Conservation (phyloP, 2,113 vertebrate species). For the Cryptoleucopteryx plumbea region DNA sequence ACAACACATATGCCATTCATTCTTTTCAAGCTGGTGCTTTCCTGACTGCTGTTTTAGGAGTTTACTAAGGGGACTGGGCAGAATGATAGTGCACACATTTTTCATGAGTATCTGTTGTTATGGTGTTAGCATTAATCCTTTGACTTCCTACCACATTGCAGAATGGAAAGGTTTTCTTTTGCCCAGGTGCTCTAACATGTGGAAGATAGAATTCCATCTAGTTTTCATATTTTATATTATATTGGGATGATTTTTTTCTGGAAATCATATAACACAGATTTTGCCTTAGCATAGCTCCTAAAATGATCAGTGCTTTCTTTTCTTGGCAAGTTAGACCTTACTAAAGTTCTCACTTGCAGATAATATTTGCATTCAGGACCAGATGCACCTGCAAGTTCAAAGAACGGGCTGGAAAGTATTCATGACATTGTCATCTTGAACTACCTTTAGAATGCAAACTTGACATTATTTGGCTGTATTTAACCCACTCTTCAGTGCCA, state of each 20-base stretch:
- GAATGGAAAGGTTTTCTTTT: background rate
- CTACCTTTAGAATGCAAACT: background rate
- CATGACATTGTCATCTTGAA: background rate
- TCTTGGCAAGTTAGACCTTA: background rate
- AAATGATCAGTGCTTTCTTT: background rate
- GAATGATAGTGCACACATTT: background rate
- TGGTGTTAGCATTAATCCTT: background rate
- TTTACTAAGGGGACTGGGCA: background rate
- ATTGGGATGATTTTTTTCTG: background rate
- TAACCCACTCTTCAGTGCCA: background rate
- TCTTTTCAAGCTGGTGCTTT: slow-evolving; percentile 3
- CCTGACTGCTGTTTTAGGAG: background rate
- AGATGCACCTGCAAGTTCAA: background rate
- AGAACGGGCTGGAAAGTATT: background rate
- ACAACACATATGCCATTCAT: background rate
- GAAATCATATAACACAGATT: background rate
- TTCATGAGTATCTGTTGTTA: background rate
- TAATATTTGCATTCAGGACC: background rate
- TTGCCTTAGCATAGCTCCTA: background rate
- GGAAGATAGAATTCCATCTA: background rate
- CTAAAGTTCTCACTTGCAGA: background rate
- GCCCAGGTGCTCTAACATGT: background rate
- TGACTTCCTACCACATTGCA: background rate
- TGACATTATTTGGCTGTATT: background rate
- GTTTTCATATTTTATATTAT: background rate